A percentile compares a stretch with the other conserved stretches of the same genome.
phyloP scores from a whole-genome alignment of 2,888 invertebrate genomes.

The Drosophila picticornis region DNA sequence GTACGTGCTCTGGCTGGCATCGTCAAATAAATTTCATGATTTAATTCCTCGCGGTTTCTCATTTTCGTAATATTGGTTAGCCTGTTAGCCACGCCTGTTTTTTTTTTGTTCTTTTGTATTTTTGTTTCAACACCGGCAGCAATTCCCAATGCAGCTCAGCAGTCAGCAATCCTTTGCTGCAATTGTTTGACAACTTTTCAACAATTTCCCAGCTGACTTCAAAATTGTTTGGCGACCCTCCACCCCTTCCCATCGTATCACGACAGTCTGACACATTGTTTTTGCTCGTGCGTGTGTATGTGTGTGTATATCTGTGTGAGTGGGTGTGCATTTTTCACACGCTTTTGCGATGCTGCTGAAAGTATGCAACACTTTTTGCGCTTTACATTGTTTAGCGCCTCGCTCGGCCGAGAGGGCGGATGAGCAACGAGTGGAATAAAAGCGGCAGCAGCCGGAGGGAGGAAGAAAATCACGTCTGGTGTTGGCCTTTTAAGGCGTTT shows the following conservation, averaged over 20 bases:
- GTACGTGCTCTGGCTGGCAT: conserved; percentile 32
- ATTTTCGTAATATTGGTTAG: conserved; percentile 34
- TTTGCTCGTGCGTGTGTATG: conserved; percentile 14
- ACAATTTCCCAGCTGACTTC: conserved; percentile 72
- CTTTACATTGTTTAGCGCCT: conserved; percentile 63
- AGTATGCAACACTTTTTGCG: conserved; percentile 76
- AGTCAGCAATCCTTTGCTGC: conserved; percentile 36
- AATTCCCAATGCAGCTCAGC: conserved; percentile 22
- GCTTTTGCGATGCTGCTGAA: conserved; percentile 65
- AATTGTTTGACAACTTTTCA: conserved; percentile 81
- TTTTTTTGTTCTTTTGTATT: not conserved
- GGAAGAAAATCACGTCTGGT: conserved; percentile 64
- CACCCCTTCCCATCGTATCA: not conserved
- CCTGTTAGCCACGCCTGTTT: conserved; percentile 24
- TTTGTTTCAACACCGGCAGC: conserved; percentile 1
- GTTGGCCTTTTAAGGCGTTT: conserved; percentile 64
- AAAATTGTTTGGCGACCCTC: conserved; percentile 24
- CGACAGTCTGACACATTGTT: conserved; percentile 34
- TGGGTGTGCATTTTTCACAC: conserved; percentile 70
- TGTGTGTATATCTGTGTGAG: conserved; percentile 11
- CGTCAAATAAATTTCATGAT: conserved; percentile 65
- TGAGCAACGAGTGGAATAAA: conserved; percentile 44
- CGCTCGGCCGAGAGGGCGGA: conserved; percentile 51
- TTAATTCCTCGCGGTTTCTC: conserved; percentile 42
- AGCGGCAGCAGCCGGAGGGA: conserved; percentile 17